phyloP scores from a whole-genome alignment of 2,888 invertebrate genomes.

The Neoaliturus tenellus region DNA sequence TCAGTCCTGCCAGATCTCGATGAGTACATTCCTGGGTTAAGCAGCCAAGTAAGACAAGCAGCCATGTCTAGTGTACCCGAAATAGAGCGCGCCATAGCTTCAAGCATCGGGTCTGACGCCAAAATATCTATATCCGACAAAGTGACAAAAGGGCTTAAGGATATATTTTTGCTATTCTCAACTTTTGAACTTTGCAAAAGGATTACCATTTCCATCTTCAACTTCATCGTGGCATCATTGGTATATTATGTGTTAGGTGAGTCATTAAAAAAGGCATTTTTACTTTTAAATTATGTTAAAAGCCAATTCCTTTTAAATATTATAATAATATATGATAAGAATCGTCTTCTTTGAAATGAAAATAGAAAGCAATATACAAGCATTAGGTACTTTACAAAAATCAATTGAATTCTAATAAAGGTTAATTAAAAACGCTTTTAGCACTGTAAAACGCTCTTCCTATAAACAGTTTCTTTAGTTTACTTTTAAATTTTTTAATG shows the following conservation, averaged over 20 bases:
- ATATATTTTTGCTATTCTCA: conserved; percentile 63
- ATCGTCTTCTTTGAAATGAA: too few relatives aligned
- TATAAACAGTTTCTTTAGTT: too few relatives aligned
- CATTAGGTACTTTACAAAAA: too few relatives aligned
- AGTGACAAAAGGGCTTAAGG: background rate
- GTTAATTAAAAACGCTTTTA: too few relatives aligned
- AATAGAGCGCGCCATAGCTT: background rate
- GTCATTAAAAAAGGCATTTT: too few relatives aligned
- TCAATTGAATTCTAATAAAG: too few relatives aligned
- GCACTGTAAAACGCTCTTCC: too few relatives aligned
- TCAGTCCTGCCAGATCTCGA: background rate
- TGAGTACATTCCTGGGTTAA: background rate
- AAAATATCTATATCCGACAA: background rate
- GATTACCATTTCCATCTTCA: conserved; percentile 67
- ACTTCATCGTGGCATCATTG: conserved; percentile 68
- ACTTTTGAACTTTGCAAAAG: conserved; percentile 65
- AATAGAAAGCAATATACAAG: too few relatives aligned
- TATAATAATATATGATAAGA: too few relatives aligned
- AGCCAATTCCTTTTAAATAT: too few relatives aligned
- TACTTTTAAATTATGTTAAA: too few relatives aligned
- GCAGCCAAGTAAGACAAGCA: background rate
- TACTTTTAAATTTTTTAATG: too few relatives aligned
- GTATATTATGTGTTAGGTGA: conserved; percentile 69
- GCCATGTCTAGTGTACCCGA: background rate
- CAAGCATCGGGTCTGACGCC: background rate